These are phyloP conservation scores for Drosophila macrothrix DNA, from an alignment of 2,888 invertebrate species.

Conservation along the genomic window DNA sequence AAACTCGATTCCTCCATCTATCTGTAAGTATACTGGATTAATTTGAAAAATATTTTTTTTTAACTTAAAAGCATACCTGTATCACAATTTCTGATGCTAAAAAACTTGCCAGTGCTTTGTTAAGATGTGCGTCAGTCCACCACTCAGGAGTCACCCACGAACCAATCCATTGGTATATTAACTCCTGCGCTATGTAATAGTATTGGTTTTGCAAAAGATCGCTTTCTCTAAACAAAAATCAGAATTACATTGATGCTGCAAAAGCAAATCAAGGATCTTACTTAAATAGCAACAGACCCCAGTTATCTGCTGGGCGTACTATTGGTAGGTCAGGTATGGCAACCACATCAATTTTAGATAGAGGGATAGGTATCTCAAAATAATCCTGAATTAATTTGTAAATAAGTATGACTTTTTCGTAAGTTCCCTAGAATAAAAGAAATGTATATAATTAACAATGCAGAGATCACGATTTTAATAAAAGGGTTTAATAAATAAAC, in stretches of 20 bases:
- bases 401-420: constrained; percentile 87
- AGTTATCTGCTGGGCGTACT: constrained; percentile 90
- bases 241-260: not conserved
- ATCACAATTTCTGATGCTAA: constrained; percentile 90
- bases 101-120: constrained; percentile 91
- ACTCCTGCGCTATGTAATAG: constrained; percentile 89
- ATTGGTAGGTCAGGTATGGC: constrained; percentile 90
- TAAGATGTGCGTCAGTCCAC: constrained; percentile 92
- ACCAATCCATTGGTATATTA: constrained; percentile 93
- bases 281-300: constrained; percentile 93
- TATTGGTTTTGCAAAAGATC: constrained; percentile 89
- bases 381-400: constrained; percentile 88
- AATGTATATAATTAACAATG: not conserved
- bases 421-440: constrained; percentile 86
- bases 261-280: constrained; percentile 83
- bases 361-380: constrained; percentile 88
- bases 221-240: constrained; percentile 88
- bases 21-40: constrained; percentile 84
- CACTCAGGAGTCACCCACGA: constrained; percentile 90
- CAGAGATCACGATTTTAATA: not conserved
- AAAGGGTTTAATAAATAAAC: not conserved
- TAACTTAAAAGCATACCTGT: constrained; percentile 86
- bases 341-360: constrained; percentile 90
- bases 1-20: constrained; percentile 89
- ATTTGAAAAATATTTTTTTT: not conserved